These are phyloP conservation scores for Cataglyphis rosenhaueri DNA, from an alignment of 2,888 invertebrate genomes.

Conservation along the genomic window DNA sequence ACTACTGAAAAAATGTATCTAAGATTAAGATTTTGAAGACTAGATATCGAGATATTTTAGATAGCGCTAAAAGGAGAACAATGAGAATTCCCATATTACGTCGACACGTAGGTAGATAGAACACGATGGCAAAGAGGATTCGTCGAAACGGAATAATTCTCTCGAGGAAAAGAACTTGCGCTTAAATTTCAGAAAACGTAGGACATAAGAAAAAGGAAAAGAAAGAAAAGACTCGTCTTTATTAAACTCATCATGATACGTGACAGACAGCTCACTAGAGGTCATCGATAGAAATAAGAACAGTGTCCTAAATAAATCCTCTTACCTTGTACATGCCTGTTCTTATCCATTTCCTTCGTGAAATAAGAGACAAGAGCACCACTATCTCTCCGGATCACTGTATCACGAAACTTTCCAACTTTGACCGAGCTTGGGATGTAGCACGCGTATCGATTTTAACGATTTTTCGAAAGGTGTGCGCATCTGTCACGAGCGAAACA, in stretches of 20 bases:
- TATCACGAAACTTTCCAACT: conserved; percentile 79
- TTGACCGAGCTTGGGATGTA: conserved; percentile 62
- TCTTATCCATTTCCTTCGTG: conserved; percentile 81
- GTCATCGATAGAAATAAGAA: conserved; percentile 35
- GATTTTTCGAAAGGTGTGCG: conserved; percentile 65
- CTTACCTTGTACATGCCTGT: conserved; percentile 81
- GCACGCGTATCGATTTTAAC: conserved; percentile 55
- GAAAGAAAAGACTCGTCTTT: not conserved
- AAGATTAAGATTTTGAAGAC: not conserved
- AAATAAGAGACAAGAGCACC: conserved; percentile 67
- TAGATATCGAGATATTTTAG: not conserved
- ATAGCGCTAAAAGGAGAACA: not conserved
- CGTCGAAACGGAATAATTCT: conserved; percentile 32
- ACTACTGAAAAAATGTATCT: not conserved
- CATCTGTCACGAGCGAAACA: conserved; percentile 63
- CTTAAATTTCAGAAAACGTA: conserved; percentile 10
- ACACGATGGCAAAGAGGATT: conserved; percentile 5
- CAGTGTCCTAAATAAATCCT: conserved; percentile 9
- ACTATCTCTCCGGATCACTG: conserved; percentile 77
- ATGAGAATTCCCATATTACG: conserved; percentile 7
- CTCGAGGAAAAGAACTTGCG: not conserved
- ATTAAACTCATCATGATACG: conserved; percentile 13
- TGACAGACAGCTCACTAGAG: not conserved
- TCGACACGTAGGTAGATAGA: not conserved
- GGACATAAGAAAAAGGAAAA: no score